Percentiles rank a stretch among this genome's conserved stretches.
phyloP scores from a whole-genome alignment of 2,888 invertebrate genomes.

The Tiliacea citrago region DNA sequence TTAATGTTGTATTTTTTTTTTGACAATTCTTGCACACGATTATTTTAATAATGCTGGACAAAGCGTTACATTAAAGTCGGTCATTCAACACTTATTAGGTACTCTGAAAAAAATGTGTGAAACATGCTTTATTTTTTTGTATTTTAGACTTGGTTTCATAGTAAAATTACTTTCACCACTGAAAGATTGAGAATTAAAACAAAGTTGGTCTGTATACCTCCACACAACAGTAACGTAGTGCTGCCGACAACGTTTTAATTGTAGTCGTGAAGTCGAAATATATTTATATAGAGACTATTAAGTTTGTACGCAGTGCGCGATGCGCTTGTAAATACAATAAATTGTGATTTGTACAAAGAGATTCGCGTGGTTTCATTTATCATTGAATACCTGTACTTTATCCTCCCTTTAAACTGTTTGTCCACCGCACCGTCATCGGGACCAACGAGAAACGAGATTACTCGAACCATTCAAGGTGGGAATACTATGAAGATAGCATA shows the following conservation, averaged over 20 bases:
- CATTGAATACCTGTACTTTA: too few relatives aligned
- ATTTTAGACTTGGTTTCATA: too few relatives aligned
- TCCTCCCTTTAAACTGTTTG: too few relatives aligned
- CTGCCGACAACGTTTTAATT: slow-evolving; percentile 18
- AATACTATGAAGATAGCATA: too few relatives aligned
- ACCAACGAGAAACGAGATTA: too few relatives aligned
- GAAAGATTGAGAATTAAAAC: too few relatives aligned
- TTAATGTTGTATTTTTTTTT: too few relatives aligned
- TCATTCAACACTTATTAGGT: not conserved
- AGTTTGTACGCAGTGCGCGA: slow-evolving; percentile 61
- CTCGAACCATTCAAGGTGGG: too few relatives aligned
- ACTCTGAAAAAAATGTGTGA: too few relatives aligned
- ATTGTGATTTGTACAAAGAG: slow-evolving; percentile 86
- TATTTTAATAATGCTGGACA: not conserved
- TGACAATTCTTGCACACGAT: not conserved
- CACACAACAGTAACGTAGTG: not conserved
- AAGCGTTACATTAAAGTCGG: not conserved
- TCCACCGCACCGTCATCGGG: too few relatives aligned
- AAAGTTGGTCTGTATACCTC: not conserved
- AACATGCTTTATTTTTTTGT: too few relatives aligned
- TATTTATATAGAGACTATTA: slow-evolving; percentile 56
- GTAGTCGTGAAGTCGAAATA: slow-evolving; percentile 53
- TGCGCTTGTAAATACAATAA: slow-evolving; percentile 73
- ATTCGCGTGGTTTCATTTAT: slow-evolving; percentile 68
- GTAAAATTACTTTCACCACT: too few relatives aligned